Base-by-base conservation (phyloP, 1,140 invertebrate species). In the Maniola jurtina region DNA sequence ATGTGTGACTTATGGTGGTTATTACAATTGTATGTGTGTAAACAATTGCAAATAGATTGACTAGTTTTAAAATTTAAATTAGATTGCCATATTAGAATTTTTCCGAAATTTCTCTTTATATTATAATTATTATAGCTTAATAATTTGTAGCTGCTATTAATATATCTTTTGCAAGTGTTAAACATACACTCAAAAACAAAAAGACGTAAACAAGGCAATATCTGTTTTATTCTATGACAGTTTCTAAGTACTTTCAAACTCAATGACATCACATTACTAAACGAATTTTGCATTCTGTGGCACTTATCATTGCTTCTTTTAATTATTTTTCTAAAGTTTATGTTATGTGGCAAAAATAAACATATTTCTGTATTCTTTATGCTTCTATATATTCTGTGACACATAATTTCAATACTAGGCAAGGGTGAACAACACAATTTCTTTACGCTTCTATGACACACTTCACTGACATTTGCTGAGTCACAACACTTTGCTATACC, bases 361-460 rank as follows among this genome's bases (percentile, higher is more conserved):
- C 40, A 42, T 42, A 1, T 42, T 42, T 25, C 25, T 13, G 5
- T 45, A 11, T 13, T 13, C 9, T 11, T 13, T 5, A 11, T 50
- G 5, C 14, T 25, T 50, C 48, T 50, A 1, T 9, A 16, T 50
- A 16, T 50, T 11, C 48, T 50, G 11, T 16, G 4, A 50, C 7
- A 25, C 6, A 16, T 50, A 5, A 16, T 25, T 11, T 50, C 15
- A 2, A 50, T 11, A 50, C 5, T 11, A 11, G 42, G 42, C 42
- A 55, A 55, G 52, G 15, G 52, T 55, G 52, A 55, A 34, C 16
- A 11, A 34, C 52, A 55, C 52, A 55, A 11, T 13, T 55, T 55
- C 52, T 55, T 15, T 34, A 45, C 5, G 42, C 6, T 55, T 34
- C 52, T 55, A 55, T 55, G 25, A 55, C 52, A 55, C 52, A 34